Conservation (phyloP, 2,797 vertebrate genomes). For the Phoxinus dragarum region DNA sequence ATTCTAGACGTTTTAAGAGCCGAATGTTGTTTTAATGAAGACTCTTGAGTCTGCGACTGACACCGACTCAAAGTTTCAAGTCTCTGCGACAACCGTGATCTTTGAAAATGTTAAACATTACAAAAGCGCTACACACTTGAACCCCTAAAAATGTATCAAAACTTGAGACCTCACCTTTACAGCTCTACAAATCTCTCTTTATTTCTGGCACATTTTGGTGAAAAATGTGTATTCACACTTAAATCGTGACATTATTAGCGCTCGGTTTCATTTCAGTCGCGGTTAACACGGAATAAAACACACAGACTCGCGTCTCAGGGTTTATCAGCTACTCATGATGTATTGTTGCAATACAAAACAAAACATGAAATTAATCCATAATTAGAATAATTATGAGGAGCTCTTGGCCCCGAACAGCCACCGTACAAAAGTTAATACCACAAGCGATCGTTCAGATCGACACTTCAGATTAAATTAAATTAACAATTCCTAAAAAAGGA, state of each 20-base stretch:
- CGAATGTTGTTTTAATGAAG: background rate
- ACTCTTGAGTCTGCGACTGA: too few relatives aligned
- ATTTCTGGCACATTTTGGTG: background rate
- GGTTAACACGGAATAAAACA: conserved; percentile 6
- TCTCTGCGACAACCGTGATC: too few relatives aligned
- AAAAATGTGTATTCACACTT: background rate
- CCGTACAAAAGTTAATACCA: conserved; percentile 58
- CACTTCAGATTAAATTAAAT: conserved; percentile 6
- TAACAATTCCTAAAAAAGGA: conserved; percentile 26
- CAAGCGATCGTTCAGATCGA: conserved; percentile 34
- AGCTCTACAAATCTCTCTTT: background rate
- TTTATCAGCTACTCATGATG: conserved; percentile 55
- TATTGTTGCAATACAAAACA: conserved; percentile 64
- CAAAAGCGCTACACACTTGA: background rate
- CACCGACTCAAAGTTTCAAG: too few relatives aligned
- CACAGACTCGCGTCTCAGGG: background rate
- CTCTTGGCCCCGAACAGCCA: conserved; percentile 50
- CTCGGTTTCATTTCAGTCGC: background rate
- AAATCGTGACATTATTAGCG: background rate
- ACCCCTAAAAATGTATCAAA: too few relatives aligned
- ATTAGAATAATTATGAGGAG: conserved; percentile 44
- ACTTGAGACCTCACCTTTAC: background rate
- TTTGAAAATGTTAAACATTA: too few relatives aligned
- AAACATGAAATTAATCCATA: conserved; percentile 55
- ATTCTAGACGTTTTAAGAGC: background rate